A percentile compares a stretch with the other conserved stretches of the same genome.
Evolutionary conservation across 53 echinoderm and acorn worm genomes (phyloP).

Genomic region (Apostichopus leukothele): DNA sequence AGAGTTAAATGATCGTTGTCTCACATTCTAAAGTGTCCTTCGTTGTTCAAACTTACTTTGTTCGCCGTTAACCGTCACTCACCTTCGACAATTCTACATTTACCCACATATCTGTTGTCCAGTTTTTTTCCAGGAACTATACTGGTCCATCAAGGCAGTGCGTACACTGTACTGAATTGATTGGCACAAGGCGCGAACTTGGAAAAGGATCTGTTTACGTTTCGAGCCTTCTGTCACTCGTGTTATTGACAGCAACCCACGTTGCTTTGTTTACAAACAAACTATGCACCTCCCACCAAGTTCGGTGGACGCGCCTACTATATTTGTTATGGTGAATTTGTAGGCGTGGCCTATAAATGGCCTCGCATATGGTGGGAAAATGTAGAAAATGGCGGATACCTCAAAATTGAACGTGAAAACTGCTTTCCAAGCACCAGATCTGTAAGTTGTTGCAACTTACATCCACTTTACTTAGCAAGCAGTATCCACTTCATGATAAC

Average conservation of each 20-base stretch:
- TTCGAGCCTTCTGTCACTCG: background rate
- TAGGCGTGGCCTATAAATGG: background rate
- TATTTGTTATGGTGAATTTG: background rate
- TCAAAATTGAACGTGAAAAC: background rate
- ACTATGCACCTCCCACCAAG: conserved; percentile 7
- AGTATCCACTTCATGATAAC: too few relatives aligned
- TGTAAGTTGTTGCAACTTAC: conserved; percentile 3
- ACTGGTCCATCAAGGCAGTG: too few relatives aligned
- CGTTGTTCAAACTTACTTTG: too few relatives aligned
- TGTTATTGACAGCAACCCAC: background rate
- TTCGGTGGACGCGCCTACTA: background rate
- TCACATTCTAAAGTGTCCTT: too few relatives aligned
- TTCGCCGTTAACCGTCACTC: background rate
- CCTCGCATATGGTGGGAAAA: background rate
- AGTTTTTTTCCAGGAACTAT: background rate
- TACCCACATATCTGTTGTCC: too few relatives aligned
- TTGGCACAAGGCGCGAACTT: background rate
- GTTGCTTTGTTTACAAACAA: conserved; percentile 40
- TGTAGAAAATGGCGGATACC: conserved; percentile 25
- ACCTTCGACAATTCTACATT: background rate
- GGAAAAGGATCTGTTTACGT: background rate
- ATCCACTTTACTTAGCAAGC: too few relatives aligned
- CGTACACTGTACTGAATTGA: background rate
- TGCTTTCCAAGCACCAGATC: conserved; percentile 13
- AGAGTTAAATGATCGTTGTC: too few relatives aligned